A percentile compares a stretch with the other conserved stretches of the same genome.
These are phyloP conservation scores for Xiphophorus couchianus DNA, from an alignment of 2,113 vertebrate genomes.

Conservation along the genomic window DNA sequence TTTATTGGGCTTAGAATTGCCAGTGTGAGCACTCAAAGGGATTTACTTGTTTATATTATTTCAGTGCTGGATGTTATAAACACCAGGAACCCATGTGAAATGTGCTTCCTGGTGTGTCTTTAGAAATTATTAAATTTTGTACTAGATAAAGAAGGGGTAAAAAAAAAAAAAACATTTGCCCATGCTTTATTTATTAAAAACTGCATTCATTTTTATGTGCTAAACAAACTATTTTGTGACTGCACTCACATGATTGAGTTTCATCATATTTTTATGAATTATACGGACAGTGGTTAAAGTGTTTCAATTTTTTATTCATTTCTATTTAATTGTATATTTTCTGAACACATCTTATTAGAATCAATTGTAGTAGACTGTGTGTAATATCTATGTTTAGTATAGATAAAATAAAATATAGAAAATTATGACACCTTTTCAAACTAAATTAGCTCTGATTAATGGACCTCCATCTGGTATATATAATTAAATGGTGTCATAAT, in stretches of 20 bases:
- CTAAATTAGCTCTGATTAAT: not conserved
- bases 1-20: conserved; percentile 18
- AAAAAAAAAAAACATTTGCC: not conserved
- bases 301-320: not conserved
- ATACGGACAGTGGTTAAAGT: not conserved
- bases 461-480: not conserved
- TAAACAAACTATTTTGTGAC: too few species aligned
- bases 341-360: not conserved
- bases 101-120: not conserved
- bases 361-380: not conserved
- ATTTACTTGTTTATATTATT: conserved; percentile 23
- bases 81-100: not conserved
- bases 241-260: too few species aligned
- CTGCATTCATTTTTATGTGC: too few species aligned
- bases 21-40: conserved; percentile 6
- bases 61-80: not conserved
- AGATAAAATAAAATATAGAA: conserved; percentile 8
- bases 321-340: not conserved
- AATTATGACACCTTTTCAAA: not conserved
- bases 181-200: not conserved
- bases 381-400: not conserved
- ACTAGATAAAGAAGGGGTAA: not conserved
- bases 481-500: too few species aligned
- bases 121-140: conserved; percentile 31
- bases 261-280: too few species aligned